phyloP scores from a whole-genome alignment of 2,113 vertebrate genomes.

The Mus musculus region GRCm39 chr13:83335501-83336000 shows the following conservation, averaged over 20 bases:
- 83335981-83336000: background rate
- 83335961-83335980: background rate
- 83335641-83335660: background rate
- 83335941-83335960: background rate
- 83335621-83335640: background rate
- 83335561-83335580: background rate
- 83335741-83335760: background rate
- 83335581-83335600: constrained; percentile 2
- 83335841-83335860: background rate
- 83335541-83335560: background rate
- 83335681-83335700: background rate
- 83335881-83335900: background rate
- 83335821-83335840: background rate
- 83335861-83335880: background rate
- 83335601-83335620: background rate
- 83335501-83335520: background rate
- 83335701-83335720: constrained; percentile 14
- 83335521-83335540: background rate
- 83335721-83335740: background rate
- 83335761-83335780: background rate
- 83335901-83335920: background rate
- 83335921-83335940: background rate
- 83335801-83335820: background rate
- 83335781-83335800: background rate
- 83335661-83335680: background rate